phyloP scores from a whole-genome alignment of 2,888 invertebrate genomes.

The Aphidoletes aphidimyza region DNA sequence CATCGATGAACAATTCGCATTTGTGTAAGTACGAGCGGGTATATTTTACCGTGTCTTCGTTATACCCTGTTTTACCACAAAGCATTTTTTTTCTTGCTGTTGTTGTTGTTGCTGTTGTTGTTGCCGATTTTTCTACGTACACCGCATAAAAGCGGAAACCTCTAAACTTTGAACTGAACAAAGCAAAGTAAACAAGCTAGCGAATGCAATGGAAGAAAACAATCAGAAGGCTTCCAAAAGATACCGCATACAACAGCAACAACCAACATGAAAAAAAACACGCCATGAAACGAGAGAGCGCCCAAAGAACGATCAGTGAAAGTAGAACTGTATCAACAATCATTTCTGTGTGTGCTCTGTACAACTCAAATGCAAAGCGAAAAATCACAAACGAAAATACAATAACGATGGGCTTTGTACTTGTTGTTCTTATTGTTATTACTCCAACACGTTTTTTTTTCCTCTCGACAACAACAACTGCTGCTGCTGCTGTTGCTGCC shows the following conservation, averaged over 20 bases:
- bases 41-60: conserved; percentile 18
- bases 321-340: conserved; percentile 37
- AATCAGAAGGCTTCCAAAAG: conserved; percentile 36
- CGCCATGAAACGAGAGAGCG: neutral
- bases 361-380: neutral
- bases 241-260: neutral
- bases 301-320: conserved; percentile 37
- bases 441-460: conserved; percentile 24
- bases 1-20: neutral
- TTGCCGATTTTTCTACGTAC: neutral
- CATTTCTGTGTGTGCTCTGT: neutral
- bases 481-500: neutral
- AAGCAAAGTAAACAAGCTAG: neutral
- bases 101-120: neutral
- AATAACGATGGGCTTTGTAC: conserved; percentile 25
- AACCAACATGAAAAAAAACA: neutral
- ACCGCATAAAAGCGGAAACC: conserved; percentile 15
- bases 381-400: conserved; percentile 29
- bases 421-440: conserved; percentile 48
- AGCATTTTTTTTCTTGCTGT: neutral
- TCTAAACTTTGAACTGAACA: conserved; percentile 32
- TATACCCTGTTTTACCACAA: neutral
- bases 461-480: no score
- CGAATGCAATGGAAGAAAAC: neutral
- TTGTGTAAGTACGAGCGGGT: neutral